These are phyloP conservation scores for Lasiurus cinereus DNA, from an alignment of 2,113 vertebrate species.

Conservation along the genomic window DNA sequence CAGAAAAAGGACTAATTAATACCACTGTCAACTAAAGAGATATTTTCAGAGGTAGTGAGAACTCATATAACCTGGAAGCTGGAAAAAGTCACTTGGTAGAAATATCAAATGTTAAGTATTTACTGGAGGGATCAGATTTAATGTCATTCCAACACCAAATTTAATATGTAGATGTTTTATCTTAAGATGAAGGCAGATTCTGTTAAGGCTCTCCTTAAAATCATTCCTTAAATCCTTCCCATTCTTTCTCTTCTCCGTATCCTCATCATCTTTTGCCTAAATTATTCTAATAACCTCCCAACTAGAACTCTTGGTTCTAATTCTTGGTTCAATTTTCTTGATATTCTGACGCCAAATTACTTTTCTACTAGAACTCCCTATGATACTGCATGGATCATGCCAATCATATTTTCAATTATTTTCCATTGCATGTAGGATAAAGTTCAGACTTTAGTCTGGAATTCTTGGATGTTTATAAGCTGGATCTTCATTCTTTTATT, in stretches of 20 bases:
- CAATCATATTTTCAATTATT: constrained; percentile 18
- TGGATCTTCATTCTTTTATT: constrained; percentile 27
- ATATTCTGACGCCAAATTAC: not conserved
- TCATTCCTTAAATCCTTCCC: not conserved
- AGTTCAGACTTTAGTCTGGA: constrained; percentile 38
- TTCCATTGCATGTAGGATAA: not conserved
- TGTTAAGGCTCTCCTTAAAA: not conserved
- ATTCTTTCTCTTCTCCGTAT: not conserved
- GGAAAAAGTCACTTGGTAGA: not conserved
- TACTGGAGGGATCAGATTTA: not conserved
- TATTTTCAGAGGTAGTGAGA: not conserved
- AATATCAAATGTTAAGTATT: not conserved
- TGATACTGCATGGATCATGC: not conserved
- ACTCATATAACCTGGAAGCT: not conserved
- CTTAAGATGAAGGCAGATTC: constrained; percentile 16
- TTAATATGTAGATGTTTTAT: not conserved
- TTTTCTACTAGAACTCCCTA: constrained; percentile 6
- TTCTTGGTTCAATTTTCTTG: constrained; percentile 50
- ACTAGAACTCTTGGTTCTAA: constrained; percentile 29
- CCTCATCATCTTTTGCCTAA: not conserved
- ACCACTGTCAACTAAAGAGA: not conserved
- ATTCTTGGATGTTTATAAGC: constrained; percentile 35
- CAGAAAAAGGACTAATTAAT: not conserved
- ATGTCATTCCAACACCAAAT: not conserved
- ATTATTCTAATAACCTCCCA: not conserved